These are phyloP conservation scores for Triplophysa siluroides DNA, from an alignment of 2,113 vertebrate genomes.

Conservation along the genomic window DNA sequence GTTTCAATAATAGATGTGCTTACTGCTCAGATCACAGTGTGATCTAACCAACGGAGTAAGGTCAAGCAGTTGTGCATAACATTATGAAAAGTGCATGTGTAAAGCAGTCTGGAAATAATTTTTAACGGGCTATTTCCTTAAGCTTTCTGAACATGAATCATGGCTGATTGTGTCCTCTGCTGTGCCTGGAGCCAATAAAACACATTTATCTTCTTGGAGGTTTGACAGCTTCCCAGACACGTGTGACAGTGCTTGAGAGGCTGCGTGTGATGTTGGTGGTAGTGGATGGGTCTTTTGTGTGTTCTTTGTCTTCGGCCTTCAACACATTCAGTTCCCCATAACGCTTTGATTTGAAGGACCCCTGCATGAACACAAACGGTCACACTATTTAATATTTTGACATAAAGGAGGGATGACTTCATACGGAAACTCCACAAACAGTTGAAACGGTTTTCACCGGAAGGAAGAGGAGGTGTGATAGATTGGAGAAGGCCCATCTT, in stretches of 20 bases:
- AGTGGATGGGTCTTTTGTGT: conserved; percentile 22
- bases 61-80: conserved; percentile 20
- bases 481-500: conserved; percentile 34
- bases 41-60: not conserved
- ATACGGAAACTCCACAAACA: conserved; percentile 29
- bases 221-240: conserved; percentile 42
- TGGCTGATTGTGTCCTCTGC: conserved; percentile 48
- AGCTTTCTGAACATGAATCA: conserved; percentile 52
- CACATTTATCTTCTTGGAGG: conserved; percentile 51
- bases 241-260: conserved; percentile 5
- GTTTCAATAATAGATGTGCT: not conserved
- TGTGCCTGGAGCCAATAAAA: conserved; percentile 36
- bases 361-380: conserved; percentile 18
- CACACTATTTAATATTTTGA: conserved; percentile 22
- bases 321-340: not conserved
- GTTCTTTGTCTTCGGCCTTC: conserved; percentile 21
- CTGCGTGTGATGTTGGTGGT: conserved; percentile 7
- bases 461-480: conserved; percentile 25
- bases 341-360: conserved; percentile 12
- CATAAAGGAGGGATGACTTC: conserved; percentile 13
- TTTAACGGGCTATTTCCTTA: conserved; percentile 46
- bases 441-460: conserved; percentile 29
- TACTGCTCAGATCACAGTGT: not conserved
- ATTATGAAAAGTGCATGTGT: conserved; percentile 2
- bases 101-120: conserved; percentile 43